Percentiles rank a stretch among this genome's conserved stretches.
These are phyloP conservation scores for Actenoides lindsayi DNA, from an alignment of 2,113 vertebrate genomes.

Conservation along the genomic window DNA sequence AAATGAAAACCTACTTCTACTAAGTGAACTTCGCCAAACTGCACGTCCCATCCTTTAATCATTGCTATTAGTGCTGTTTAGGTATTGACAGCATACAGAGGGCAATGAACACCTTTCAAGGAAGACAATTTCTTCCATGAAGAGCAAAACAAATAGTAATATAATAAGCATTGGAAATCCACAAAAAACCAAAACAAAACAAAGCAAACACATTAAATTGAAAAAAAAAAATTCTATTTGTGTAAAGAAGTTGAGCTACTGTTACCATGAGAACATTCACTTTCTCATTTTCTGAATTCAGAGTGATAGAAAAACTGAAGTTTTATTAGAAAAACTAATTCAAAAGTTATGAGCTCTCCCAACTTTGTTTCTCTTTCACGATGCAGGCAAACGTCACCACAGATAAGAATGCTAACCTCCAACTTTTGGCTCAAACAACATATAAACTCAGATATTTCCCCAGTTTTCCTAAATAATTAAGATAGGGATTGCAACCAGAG, in stretches of 20 bases:
- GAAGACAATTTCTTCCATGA: neutral
- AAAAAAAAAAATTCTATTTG: neutral
- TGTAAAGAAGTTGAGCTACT: neutral
- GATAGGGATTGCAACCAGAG: neutral
- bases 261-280: neutral
- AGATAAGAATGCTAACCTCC: neutral
- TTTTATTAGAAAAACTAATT: neutral
- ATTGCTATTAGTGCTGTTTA: neutral
- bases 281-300: neutral
- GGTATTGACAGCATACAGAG: neutral
- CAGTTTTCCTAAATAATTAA: neutral
- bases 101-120: neutral
- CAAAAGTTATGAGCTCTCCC: neutral
- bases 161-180: neutral
- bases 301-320: neutral
- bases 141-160: neutral
- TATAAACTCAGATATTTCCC: neutral
- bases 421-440: neutral
- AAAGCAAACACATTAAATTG: neutral
- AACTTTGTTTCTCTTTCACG: neutral
- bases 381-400: neutral
- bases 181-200: neutral
- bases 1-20: conserved; percentile 26
- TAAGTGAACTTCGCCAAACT: conserved; percentile 14
- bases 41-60: conserved; percentile 15